Percentiles rank a stretch among this genome's conserved stretches.
These are phyloP conservation scores for Garrulus glandarius DNA, from an alignment of 2,797 vertebrate genomes.

Conservation along the genomic window DNA sequence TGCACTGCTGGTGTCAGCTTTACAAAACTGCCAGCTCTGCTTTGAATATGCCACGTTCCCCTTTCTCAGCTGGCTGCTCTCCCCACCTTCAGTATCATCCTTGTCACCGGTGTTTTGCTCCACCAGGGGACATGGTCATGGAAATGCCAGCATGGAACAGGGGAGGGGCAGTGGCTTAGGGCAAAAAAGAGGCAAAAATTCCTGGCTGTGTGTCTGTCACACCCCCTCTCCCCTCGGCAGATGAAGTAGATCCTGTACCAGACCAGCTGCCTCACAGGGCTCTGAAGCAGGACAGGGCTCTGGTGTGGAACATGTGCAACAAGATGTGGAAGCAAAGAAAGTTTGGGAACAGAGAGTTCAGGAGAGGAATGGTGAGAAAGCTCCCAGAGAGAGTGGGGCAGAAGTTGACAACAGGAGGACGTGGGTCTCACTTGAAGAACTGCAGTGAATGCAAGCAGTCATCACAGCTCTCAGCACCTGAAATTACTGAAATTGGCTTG, in stretches of 20 bases:
- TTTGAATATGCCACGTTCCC: not conserved
- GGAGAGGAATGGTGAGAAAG: not conserved
- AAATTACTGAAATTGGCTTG: not conserved
- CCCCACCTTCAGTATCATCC: not conserved
- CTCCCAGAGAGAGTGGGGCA: not conserved
- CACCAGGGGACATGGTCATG: rapidly evolving
- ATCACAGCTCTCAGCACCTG: not conserved
- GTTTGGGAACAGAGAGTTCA: not conserved
- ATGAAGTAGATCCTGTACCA: not conserved
- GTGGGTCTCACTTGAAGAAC: not conserved
- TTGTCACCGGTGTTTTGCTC: rapidly evolving
- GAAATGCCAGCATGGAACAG: not conserved
- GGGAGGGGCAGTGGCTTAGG: not conserved
- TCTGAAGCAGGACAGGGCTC: not conserved
- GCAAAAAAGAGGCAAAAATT: not conserved
- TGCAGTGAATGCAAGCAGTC: not conserved
- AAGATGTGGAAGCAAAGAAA: not conserved
- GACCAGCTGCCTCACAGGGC: not conserved
- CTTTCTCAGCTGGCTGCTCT: not conserved
- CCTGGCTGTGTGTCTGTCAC: not conserved
- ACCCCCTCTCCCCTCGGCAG: rapidly evolving
- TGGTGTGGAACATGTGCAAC: not conserved
- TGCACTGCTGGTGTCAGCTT: not conserved
- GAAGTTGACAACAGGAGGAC: not conserved
- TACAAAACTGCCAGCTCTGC: not conserved